Evolutionary conservation across 35 echinoderm and acorn worm genomes (phyloP), one percentile per base, ranked within the genome.

Genomic region (Ophiothrix spiculata): DNA sequence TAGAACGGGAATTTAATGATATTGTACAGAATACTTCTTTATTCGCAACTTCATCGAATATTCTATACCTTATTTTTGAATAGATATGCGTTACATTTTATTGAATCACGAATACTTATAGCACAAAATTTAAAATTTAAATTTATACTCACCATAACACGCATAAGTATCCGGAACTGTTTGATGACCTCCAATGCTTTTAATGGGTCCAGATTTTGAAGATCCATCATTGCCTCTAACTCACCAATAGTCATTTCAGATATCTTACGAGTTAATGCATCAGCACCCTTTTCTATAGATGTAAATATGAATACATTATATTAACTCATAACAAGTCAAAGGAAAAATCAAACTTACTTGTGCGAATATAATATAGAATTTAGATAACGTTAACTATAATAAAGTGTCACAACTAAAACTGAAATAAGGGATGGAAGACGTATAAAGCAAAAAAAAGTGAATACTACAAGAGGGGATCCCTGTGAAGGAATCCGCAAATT

Each of bases 191-290:
- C 36, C 0, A 35, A 36, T 1, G 41, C 77, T 39, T 36, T 79
- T n/a, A 79, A 0, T 25, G 77, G 77, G 77, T 79, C 77, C 17
- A 79, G 38, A 28, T 79, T 79, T 37, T 79, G 77, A 12, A 79
- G 77, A 79, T 79, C 77, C 31, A 79, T 36, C 77, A 79, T 79
- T 79, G 77, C 77, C 36, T 79, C 77, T 38, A 79, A 37, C 77
- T 79, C 77, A 0, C 77, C 77, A 75, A 75, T 4, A 31, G 78
- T 80, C 78, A 80, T 80, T 36, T 80, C 42, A n/a, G 78, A 36
- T 13, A 80, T 80, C 32, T 39, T 36, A 11, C 31, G 32, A 37
- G 36, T 39, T 11, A 80, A 39, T 39, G 78, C 78, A 80, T 80
- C 78, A 0, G 42, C 36, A 80, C 78, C 78, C 21, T 80, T 80